phyloP scores from a whole-genome alignment of 2,888 invertebrate genomes.

The Ectemnius cavifrons region DNA sequence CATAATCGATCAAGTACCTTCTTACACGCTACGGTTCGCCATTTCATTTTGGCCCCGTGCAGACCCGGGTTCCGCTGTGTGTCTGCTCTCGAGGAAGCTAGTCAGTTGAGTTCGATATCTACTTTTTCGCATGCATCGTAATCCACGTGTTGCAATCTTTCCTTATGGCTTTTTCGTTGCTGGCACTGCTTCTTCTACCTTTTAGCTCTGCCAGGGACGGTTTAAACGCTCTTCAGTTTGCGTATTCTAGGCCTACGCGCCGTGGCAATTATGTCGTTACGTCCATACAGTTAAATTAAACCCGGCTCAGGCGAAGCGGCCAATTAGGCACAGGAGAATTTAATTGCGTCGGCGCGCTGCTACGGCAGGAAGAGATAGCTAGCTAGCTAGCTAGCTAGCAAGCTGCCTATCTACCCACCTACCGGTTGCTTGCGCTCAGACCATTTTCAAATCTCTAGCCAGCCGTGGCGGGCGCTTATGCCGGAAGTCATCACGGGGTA shows the following conservation, averaged over 20 bases:
- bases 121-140: no score
- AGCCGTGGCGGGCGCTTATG: slow-evolving; percentile 16
- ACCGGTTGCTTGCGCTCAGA: slow-evolving; percentile 19
- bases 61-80: no score
- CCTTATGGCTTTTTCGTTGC: neutral
- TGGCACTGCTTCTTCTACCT: no score
- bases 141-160: neutral
- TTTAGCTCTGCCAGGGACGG: neutral
- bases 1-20: slow-evolving; percentile 53
- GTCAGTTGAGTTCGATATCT: no score
- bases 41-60: slow-evolving; percentile 27
- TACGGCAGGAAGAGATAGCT: slow-evolving; percentile 9
- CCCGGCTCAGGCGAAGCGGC: slow-evolving; percentile 48
- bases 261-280: slow-evolving; percentile 65
- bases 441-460: slow-evolving; percentile 30
- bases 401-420: neutral
- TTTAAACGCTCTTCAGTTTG: slow-evolving; percentile 31
- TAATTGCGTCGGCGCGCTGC: slow-evolving; percentile 63
- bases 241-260: slow-evolving; percentile 58
- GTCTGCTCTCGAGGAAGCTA: neutral
- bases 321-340: slow-evolving; percentile 67
- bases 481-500: slow-evolving; percentile 47
- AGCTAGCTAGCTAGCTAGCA: slow-evolving; percentile 32
- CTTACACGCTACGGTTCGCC: slow-evolving; percentile 25
- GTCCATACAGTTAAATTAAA: slow-evolving; percentile 70